Percentiles rank a stretch among this genome's conserved stretches.
These are phyloP conservation scores for Drosophila paranaensis DNA, from an alignment of 2,888 invertebrate species.

Conservation along the genomic window DNA sequence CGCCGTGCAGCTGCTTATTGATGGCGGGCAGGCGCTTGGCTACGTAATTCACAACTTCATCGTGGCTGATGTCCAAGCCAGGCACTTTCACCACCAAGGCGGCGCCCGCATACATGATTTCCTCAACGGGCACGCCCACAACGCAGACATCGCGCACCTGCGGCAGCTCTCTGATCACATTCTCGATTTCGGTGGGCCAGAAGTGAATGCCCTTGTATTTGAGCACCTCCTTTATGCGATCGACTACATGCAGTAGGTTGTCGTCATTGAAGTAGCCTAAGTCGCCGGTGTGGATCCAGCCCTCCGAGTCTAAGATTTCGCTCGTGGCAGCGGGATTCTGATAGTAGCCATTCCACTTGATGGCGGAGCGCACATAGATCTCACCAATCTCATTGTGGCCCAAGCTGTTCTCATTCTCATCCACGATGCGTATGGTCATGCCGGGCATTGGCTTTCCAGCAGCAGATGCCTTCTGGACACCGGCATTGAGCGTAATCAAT, in stretches of 20 bases:
- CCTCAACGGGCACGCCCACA: constrained; percentile 50
- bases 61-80: constrained; percentile 29
- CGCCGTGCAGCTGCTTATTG: constrained; percentile 66
- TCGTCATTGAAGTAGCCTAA: constrained; percentile 80
- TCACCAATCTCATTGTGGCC: constrained; percentile 74
- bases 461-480: constrained; percentile 47
- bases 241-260: constrained; percentile 69
- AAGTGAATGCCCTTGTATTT: constrained; percentile 68
- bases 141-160: constrained; percentile 73
- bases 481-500: constrained; percentile 45
- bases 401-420: constrained; percentile 65
- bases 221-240: constrained; percentile 79
- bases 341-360: constrained; percentile 78
- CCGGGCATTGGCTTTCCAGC: constrained; percentile 67
- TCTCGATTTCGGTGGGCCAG: constrained; percentile 76
- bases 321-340: constrained; percentile 65
- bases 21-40: constrained; percentile 46
- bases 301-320: constrained; percentile 61
- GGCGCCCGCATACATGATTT: constrained; percentile 45
- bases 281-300: constrained; percentile 82
- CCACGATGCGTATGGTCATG: constrained; percentile 65
- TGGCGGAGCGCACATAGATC: constrained; percentile 58
- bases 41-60: constrained; percentile 55
- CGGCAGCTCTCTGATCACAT: constrained; percentile 63
- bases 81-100: constrained; percentile 41